Conservation (phyloP, 2,888 invertebrate genomes). For the Morinoia aosen region DNA sequence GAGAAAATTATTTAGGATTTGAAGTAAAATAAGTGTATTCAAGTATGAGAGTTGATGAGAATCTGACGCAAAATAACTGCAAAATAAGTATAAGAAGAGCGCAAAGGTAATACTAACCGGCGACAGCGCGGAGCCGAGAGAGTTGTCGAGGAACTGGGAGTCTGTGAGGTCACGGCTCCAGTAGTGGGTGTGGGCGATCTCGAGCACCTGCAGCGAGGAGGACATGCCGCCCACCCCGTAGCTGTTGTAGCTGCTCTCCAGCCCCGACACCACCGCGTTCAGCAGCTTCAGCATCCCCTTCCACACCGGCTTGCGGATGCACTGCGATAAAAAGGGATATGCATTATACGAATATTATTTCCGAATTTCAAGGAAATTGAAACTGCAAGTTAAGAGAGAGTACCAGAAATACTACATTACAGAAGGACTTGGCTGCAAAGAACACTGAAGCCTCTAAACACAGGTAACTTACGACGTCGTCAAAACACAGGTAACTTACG, state of each 20-base stretch:
- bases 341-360: not conserved
- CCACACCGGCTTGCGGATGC: constrained; percentile 90
- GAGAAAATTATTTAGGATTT: too few relatives aligned
- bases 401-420: too few relatives aligned
- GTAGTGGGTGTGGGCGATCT: constrained; percentile 98
- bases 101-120: constrained; percentile 71
- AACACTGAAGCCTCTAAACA: too few relatives aligned
- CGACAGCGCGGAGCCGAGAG: constrained; percentile 74
- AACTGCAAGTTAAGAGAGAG: too few relatives aligned
- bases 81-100: too few relatives aligned
- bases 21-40: too few relatives aligned
- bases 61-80: too few relatives aligned
- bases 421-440: too few relatives aligned
- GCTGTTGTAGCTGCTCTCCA: constrained; percentile 92
- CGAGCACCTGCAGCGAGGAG: constrained; percentile 95
- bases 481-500: too few relatives aligned
- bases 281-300: constrained; percentile 96
- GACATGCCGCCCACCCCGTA: constrained; percentile 95
- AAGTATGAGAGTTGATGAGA: too few relatives aligned
- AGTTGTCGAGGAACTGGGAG: constrained; percentile 70
- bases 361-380: not conserved
- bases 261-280: constrained; percentile 88
- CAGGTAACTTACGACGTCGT: too few relatives aligned
- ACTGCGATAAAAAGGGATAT: constrained; percentile 74
- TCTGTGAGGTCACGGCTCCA: constrained; percentile 88